Evolutionary conservation across 2,113 vertebrate species (phyloP), one percentile per base, ranked within the genome.

Genomic region (rat (Rattus norvegicus)): DNA sequence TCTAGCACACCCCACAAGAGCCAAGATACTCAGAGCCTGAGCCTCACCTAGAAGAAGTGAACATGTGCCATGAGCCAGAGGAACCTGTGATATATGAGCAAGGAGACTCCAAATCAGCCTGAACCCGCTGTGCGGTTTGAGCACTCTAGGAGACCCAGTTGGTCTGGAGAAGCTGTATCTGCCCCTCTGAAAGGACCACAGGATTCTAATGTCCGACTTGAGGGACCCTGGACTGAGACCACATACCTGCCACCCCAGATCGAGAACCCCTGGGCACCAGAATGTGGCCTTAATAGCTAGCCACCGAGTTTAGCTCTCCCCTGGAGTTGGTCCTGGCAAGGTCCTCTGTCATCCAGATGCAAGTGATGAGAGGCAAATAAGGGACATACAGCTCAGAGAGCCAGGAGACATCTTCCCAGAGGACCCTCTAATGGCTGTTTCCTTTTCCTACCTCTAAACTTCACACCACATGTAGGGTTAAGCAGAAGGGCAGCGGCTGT

Each of bases 1-100:
- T 95, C 65, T 39, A 0, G 54, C 1, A 87, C 30, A 90, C 54
- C 11, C 61, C 97, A 80, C 4, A 95, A 56, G 92, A 98, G 56
- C 3, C 75, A 97, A 93, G 97, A 97, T 59, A 96, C 97, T 2
- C 77, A 96, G 86, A 69, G 80, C 3, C 28, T 88, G 77, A 87
- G 91, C 12, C 36, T 92, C 1, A 8, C 91, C 63, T 95, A 95
- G 63, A 30, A 17, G 20, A 13, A 0, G 0, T 2, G 2, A 19
- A 0, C 17, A 2, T 24, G 5, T 6, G 0, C 36, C 3, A 1
- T 6, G 11, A 36, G 6, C 90, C 30, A 22, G 19, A 43, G 88
- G 11, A 24, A 5, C 4, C 47, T 2, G 20, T 1, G 17, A 16
- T 43, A 16, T 43, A 20, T 39, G 1, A 5, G 28, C 8, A 3